These are phyloP conservation scores for Upupa epops DNA, from an alignment of 2,113 vertebrate genomes.

Conservation along the genomic window DNA sequence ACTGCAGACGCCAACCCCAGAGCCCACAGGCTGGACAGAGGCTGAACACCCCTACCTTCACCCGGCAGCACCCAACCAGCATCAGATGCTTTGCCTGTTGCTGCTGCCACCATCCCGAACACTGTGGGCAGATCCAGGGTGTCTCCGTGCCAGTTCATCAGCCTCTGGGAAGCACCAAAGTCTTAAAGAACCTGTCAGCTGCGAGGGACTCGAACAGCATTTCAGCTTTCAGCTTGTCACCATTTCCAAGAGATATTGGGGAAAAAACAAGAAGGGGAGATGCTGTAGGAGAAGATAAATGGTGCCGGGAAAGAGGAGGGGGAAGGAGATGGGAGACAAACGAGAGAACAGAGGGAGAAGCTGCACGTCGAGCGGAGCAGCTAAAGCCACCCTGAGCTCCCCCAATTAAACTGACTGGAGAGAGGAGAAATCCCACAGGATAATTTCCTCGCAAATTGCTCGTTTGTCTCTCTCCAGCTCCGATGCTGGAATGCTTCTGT, in stretches of 20 bases:
- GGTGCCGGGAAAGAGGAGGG: not conserved
- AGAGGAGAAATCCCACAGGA: conserved; percentile 22
- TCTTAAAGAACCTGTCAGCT: not conserved
- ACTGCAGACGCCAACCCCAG: not conserved
- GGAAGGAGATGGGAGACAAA: not conserved
- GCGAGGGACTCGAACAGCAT: not conserved
- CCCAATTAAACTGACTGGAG: not conserved
- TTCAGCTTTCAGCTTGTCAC: conserved; percentile 42
- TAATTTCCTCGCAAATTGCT: conserved; percentile 26
- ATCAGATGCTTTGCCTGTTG: not conserved
- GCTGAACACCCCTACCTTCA: not conserved
- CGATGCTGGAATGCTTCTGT: not conserved
- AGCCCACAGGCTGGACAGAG: accelerated
- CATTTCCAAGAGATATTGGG: conserved; percentile 5
- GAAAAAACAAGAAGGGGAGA: not conserved
- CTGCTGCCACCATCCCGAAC: not conserved
- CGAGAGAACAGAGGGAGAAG: not conserved
- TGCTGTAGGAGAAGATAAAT: not conserved
- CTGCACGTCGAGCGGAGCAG: not conserved
- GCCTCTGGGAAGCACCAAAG: not conserved
- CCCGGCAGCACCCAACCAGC: not conserved
- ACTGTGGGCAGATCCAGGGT: not conserved
- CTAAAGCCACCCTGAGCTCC: conserved; percentile 36
- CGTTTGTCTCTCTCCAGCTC: not conserved
- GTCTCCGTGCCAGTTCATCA: not conserved